These are phyloP conservation scores for Caenorhabditis tropicalis DNA, from an alignment of 1,140 invertebrate genomes.

Conservation along the genomic window DNA sequence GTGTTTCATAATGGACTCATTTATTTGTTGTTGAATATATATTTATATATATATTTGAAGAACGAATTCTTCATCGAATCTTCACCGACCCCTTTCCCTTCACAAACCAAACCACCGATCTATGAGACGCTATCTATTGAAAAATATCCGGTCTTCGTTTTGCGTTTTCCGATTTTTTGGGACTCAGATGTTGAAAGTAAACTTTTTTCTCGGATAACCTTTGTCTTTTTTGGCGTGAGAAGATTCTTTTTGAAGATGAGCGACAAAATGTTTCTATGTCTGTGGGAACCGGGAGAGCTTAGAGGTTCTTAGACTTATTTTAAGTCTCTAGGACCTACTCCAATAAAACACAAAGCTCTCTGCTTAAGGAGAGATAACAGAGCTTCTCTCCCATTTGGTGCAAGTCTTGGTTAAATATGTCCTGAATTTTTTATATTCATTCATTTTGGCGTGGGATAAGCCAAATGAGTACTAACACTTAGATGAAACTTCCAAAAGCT, in stretches of 20 bases:
- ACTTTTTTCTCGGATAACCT: not conserved
- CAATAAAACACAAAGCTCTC: too few relatives aligned
- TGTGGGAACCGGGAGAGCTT: not conserved
- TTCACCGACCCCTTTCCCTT: not conserved
- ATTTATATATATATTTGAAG: not conserved
- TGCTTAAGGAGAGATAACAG: too few relatives aligned
- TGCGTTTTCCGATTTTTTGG: not conserved
- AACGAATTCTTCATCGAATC: conserved; percentile 17
- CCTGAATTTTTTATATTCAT: too few relatives aligned
- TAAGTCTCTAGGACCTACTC: too few relatives aligned
- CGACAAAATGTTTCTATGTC: not conserved
- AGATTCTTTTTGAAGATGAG: not conserved
- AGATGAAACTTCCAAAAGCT: too few relatives aligned
- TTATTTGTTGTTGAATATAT: conserved; percentile 6
- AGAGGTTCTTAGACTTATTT: conserved; percentile 11
- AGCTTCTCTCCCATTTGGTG: too few relatives aligned
- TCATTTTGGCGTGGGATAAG: too few relatives aligned
- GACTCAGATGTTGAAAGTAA: not conserved
- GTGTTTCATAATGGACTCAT: conserved; percentile 25
- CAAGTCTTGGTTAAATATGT: too few relatives aligned
- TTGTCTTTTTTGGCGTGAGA: not conserved
- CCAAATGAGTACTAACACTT: too few relatives aligned
- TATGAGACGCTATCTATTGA: conserved; percentile 20
- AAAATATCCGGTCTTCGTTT: conserved; percentile 2
- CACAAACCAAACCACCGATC: not conserved